Evolutionary conservation across 92 coral and sea anemone genomes (phyloP), one percentile per base, ranked within the genome.

Genomic region (Zoanthus sansibaricus): DNA sequence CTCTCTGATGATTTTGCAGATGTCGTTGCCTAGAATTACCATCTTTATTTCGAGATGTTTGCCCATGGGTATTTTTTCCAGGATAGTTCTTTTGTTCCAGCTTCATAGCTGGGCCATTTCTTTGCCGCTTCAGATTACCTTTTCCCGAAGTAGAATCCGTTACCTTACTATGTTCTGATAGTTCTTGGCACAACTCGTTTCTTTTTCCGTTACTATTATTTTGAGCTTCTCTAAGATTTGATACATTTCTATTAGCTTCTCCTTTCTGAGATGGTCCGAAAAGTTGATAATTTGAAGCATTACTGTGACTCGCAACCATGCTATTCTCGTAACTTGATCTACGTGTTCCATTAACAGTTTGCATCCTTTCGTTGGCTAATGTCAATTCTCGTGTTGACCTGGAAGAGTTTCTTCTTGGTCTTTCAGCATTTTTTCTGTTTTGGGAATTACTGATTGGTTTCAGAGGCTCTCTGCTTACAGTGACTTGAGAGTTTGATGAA

Each of bases 391-490:
- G 62, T 31, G 45, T 20, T 47, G 45, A 16, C 58, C 66, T 80
- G 10, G 71, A 31, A 80, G 73, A 25, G 44, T 18, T 66, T 9
- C 75, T 82, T 64, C 87, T 76, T 45, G 14, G 68, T 16, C 25
- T 70, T 4, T 48, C 64, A 61, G 69, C 61, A 3, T 1, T 42
- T 14, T 55, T 78, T 44, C 75, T 77, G 42, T 87, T 90, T 47
- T 88, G 84, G 4, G 89, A 88, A 47, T 90, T 78, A 69, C 83
- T 15, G 30, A 94, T 89, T 18, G 84, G 91, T 58, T 83, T 94
- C 6, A 94, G 78, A 42, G 98, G 95, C 30, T 89, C 85, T 76
- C 98, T 90, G 62, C 91, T 89, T 49, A 91, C 91, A 1, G 90
- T 72, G 46, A 75, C 55, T 69, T 30, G 84, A 3, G 83, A 86